Conservation (phyloP, 2,888 invertebrate species). For the Nomada flava region DNA sequence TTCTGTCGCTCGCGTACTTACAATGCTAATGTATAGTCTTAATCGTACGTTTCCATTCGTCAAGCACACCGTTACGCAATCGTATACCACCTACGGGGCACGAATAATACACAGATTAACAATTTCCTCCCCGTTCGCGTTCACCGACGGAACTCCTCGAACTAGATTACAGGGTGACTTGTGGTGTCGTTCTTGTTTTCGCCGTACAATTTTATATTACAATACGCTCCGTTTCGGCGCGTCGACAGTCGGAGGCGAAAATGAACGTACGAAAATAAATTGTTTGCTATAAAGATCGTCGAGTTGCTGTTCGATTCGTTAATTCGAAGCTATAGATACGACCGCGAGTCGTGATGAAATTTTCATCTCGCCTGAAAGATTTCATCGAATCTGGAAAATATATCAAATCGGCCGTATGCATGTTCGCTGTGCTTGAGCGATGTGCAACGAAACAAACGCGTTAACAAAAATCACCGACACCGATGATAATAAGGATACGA, state of each 20-base stretch:
- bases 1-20: conserved; percentile 34
- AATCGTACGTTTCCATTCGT: conserved; percentile 27
- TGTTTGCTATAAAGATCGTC: not conserved
- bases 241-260: not conserved
- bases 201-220: conserved; percentile 7
- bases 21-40: conserved; percentile 46
- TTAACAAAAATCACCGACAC: conserved; percentile 20
- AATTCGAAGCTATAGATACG: not conserved
- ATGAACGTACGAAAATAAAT: not conserved
- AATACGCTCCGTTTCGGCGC: not conserved
- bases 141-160: not conserved
- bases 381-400: not conserved
- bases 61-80: conserved; percentile 43
- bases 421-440: conserved; percentile 4
- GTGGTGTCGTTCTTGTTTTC: not conserved
- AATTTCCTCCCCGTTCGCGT: not conserved
- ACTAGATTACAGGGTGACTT: not conserved
- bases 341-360: not conserved
- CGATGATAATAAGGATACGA: conserved; percentile 47
- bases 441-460: conserved; percentile 30
- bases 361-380: not conserved
- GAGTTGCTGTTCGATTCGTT: not conserved
- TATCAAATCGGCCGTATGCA: not conserved
- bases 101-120: conserved; percentile 23
- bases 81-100: conserved; percentile 36